These are phyloP conservation scores for Trematocara unimaculatum DNA, from an alignment of 2,113 vertebrate species.

Conservation along the genomic window DNA sequence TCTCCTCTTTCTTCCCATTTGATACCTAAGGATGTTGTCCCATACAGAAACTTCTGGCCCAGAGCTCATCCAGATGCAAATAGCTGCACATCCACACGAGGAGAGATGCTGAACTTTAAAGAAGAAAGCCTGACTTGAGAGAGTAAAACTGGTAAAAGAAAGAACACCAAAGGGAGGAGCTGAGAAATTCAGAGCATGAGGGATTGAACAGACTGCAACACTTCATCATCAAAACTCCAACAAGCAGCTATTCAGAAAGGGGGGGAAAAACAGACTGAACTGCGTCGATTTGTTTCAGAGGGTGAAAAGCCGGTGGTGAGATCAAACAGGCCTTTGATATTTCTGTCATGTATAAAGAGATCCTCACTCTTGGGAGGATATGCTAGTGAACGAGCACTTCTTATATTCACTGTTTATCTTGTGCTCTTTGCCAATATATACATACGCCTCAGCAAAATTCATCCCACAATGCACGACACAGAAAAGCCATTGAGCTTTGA, in stretches of 20 bases:
- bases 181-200: constrained; percentile 33
- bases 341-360: constrained; percentile 50
- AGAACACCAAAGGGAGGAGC: constrained; percentile 20
- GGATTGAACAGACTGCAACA: constrained; percentile 47
- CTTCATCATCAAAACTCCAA: constrained; percentile 66
- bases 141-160: neutral
- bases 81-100: neutral
- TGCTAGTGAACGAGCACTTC: constrained; percentile 21
- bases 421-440: constrained; percentile 22
- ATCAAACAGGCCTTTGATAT: constrained; percentile 69
- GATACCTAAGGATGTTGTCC: neutral
- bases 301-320: constrained; percentile 47
- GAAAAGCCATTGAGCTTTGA: neutral
- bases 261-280: constrained; percentile 12
- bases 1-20: neutral
- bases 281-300: constrained; percentile 57
- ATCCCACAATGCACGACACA: constrained; percentile 8
- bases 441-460: constrained; percentile 12
- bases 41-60: neutral
- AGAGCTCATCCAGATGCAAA: neutral
- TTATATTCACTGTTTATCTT: constrained; percentile 55
- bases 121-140: neutral
- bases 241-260: constrained; percentile 37
- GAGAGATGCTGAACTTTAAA: constrained; percentile 1
- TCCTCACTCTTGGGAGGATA: constrained; percentile 35